A percentile compares a stretch with the other conserved stretches of the same genome.
Evolutionary conservation across 2,888 invertebrate genomes (phyloP).

Genomic region (Chelonus formosanus): DNA sequence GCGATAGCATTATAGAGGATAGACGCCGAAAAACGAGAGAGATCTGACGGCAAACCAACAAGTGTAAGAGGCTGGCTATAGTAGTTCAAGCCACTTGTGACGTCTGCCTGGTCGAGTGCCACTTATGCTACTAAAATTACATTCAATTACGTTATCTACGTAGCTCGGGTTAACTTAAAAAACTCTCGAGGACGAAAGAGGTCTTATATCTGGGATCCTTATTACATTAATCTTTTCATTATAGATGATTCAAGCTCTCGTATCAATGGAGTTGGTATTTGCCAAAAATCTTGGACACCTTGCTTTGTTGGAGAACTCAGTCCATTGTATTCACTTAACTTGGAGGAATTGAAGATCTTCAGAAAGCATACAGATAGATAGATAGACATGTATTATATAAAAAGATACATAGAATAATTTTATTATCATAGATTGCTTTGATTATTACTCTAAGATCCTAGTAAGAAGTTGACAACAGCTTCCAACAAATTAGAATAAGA

Average conservation of each 20-base stretch:
- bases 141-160: conserved; percentile 61
- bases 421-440: no score
- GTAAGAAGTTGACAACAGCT: no score
- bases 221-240: conserved; percentile 6
- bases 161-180: conserved; percentile 58
- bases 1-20: conserved; percentile 20
- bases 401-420: no score
- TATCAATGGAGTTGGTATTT: no score
- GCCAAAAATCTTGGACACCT: no score
- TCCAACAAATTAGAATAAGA: no score
- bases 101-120: conserved; percentile 63
- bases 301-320: no score
- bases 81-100: conserved; percentile 58
- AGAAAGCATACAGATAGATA: no score
- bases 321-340: no score
- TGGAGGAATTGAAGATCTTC: no score
- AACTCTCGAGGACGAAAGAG: conserved; percentile 54
- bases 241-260: not conserved
- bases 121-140: conserved; percentile 66
- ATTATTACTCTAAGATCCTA: no score
- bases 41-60: conserved; percentile 46
- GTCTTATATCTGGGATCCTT: conserved; percentile 48
- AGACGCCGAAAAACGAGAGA: conserved; percentile 24
- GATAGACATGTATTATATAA: no score
- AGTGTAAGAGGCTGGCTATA: conserved; percentile 54